phyloP scores from a whole-genome alignment of 2,888 invertebrate species.

The Chouioia cunea region DNA sequence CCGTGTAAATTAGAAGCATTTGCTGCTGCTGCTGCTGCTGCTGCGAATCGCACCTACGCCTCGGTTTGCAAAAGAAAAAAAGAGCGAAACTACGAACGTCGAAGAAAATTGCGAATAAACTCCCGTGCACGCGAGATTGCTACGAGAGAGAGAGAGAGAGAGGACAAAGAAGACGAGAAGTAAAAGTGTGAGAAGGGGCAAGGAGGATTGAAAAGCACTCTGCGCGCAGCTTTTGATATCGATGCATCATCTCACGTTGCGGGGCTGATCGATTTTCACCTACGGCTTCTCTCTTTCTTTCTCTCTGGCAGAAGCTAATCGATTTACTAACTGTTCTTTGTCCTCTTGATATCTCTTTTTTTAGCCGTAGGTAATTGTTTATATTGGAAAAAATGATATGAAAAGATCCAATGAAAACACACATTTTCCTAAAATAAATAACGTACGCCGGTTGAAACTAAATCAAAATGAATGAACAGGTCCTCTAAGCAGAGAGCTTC shows the following conservation, averaged over 20 bases:
- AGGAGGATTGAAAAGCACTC: conserved; percentile 62
- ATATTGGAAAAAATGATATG: too few relatives aligned
- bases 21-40: background rate
- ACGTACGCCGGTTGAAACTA: too few relatives aligned
- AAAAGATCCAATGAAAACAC: too few relatives aligned
- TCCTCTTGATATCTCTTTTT: background rate
- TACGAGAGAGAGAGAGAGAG: conserved; percentile 41
- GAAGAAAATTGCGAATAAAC: conserved; percentile 65
- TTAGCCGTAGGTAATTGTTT: too few relatives aligned
- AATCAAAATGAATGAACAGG: conserved; percentile 21
- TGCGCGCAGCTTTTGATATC: conserved; percentile 65
- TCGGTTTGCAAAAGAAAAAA: background rate
- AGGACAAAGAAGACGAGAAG: conserved; percentile 32
- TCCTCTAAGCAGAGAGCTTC: conserved; percentile 41
- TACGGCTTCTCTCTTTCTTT: too few relatives aligned
- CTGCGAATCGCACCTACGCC: background rate
- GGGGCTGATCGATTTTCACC: conserved; percentile 17
- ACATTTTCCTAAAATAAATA: too few relatives aligned
- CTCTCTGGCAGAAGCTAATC: conserved; percentile 57
- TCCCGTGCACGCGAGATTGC: conserved; percentile 57
- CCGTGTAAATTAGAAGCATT: conserved; percentile 30
- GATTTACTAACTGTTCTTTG: conserved; percentile 58
- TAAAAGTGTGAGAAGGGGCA: conserved; percentile 38
- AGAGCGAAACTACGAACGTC: conserved; percentile 52
- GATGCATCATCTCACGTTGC: conserved; percentile 67